A percentile compares a stretch with the other conserved stretches of the same genome.
These are phyloP conservation scores for Papilio dardanus DNA, from an alignment of 1,140 invertebrate species.

Conservation along the genomic window DNA sequence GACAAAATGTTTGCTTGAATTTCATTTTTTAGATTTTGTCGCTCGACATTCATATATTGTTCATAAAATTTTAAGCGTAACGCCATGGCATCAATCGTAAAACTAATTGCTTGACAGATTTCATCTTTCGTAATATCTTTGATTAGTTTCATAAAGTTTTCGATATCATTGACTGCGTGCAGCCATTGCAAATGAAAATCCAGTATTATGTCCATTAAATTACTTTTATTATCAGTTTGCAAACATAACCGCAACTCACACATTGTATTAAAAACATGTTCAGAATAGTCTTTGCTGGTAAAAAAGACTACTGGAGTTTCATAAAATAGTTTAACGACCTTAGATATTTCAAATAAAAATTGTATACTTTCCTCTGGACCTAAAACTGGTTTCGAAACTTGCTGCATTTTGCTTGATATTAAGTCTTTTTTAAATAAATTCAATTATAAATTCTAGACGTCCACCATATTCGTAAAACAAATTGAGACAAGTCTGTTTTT, in stretches of 20 bases:
- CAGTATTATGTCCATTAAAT: conserved; percentile 64
- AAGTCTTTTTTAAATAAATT: conserved; percentile 34
- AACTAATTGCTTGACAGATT: conserved; percentile 63
- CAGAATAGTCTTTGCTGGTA: conserved; percentile 68
- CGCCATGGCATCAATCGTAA: conserved; percentile 64
- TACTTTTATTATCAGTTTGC: conserved; percentile 50
- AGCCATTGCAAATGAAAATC: conserved; percentile 74
- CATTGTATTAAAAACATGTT: conserved; percentile 66
- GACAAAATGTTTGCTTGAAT: conserved; percentile 56
- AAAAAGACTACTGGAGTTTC: conserved; percentile 70
- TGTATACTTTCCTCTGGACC: conserved; percentile 49
- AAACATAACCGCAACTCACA: conserved; percentile 60
- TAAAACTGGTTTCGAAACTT: conserved; percentile 32
- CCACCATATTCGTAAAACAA: background rate
- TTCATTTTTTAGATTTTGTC: conserved; percentile 51
- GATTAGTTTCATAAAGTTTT: conserved; percentile 60
- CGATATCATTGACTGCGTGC: conserved; percentile 65
- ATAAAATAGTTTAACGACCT: conserved; percentile 72
- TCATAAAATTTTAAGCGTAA: conserved; percentile 63
- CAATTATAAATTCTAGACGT: background rate
- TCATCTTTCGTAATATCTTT: conserved; percentile 57
- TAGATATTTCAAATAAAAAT: conserved; percentile 69
- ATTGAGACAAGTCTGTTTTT: background rate
- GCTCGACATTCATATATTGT: conserved; percentile 64
- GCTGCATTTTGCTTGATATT: conserved; percentile 26